Evolutionary conservation across 1,140 invertebrate genomes (phyloP).

Genomic region (Achroia grisella): DNA sequence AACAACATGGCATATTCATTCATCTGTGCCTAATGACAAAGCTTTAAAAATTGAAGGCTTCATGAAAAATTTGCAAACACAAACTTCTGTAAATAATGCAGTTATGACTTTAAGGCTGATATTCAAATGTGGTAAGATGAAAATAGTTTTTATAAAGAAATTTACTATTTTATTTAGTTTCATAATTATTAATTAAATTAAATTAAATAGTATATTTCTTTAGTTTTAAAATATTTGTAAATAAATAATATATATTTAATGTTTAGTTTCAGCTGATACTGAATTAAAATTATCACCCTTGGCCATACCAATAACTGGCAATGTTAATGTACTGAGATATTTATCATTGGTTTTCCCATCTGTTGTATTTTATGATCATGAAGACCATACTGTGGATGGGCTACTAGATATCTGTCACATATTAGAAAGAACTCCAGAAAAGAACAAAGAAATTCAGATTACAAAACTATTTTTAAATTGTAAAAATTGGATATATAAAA

Average conservation of each 20-base stretch:
- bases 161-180: no score
- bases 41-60: conserved; percentile 42
- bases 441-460: conserved; percentile 40
- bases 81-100: conserved; percentile 7
- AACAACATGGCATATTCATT: conserved; percentile 78
- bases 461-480: conserved; percentile 37
- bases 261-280: conserved; percentile 71
- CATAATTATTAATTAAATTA: background rate
- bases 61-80: conserved; percentile 29
- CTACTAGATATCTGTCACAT: conserved; percentile 78
- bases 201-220: background rate
- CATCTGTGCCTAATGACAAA: conserved; percentile 70
- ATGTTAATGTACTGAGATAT: conserved; percentile 74
- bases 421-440: conserved; percentile 55
- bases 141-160: conserved; percentile 6
- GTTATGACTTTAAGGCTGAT: conserved; percentile 79
- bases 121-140: conserved; percentile 83
- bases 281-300: conserved; percentile 69
- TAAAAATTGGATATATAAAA: conserved; percentile 44
- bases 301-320: conserved; percentile 61
- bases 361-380: conserved; percentile 52
- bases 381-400: conserved; percentile 56
- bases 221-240: background rate
- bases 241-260: conserved; percentile 11
- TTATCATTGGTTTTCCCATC: conserved; percentile 54